Percentiles rank a stretch among this genome's conserved stretches.
These are phyloP conservation scores for Misgurnus mizolepis DNA, from an alignment of 2,113 vertebrate species.

Conservation along the genomic window DNA sequence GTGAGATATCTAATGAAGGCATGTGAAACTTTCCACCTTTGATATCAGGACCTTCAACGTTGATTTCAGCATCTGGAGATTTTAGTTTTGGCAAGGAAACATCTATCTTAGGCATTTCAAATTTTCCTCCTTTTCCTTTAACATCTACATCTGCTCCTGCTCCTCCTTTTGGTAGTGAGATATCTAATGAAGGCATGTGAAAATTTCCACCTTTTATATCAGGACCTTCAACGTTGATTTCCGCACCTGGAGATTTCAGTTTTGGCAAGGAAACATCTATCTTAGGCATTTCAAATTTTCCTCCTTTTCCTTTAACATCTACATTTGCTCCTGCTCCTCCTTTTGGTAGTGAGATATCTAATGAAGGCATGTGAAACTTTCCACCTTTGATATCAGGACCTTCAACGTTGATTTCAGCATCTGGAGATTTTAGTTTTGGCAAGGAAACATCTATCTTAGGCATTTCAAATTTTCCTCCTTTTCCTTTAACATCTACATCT, in stretches of 20 bases:
- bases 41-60: slow-evolving; percentile 29
- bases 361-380: slow-evolving; percentile 8
- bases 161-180: slow-evolving; percentile 45
- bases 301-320: slow-evolving; percentile 41
- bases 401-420: too few species aligned
- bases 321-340: slow-evolving; percentile 49
- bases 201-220: too few species aligned
- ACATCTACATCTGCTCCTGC: slow-evolving; percentile 48
- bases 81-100: too few species aligned
- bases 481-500: too few species aligned
- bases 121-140: slow-evolving; percentile 13
- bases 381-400: slow-evolving; percentile 7
- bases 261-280: too few species aligned
- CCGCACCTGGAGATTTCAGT: background rate
- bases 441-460: too few species aligned
- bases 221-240: slow-evolving; percentile 43
- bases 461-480: too few species aligned
- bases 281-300: slow-evolving; percentile 35
- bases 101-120: too few species aligned
- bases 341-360: background rate
- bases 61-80: background rate
- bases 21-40: slow-evolving; percentile 30
- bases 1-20: slow-evolving; percentile 42
- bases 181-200: background rate
- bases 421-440: too few species aligned